A percentile compares a stretch with the other conserved stretches of the same genome.
Evolutionary conservation across 2,888 invertebrate species (phyloP).

Genomic region (Tiliacea citrago): DNA sequence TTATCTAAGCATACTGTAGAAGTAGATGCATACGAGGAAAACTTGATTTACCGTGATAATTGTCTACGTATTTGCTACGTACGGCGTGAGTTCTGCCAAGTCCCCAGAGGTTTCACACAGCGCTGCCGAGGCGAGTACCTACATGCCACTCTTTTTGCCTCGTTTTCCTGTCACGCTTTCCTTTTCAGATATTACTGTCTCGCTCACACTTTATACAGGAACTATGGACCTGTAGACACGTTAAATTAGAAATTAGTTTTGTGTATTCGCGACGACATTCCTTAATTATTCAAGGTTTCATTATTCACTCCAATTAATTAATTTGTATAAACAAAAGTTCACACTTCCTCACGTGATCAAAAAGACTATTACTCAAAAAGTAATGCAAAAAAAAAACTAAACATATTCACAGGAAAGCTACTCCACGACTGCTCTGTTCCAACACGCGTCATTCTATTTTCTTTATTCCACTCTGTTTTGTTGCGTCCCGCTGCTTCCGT

Average conservation of each 20-base stretch:
- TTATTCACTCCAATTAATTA: neutral
- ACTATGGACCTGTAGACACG: constrained; percentile 41
- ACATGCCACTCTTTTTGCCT: constrained; percentile 82
- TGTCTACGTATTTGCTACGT: constrained; percentile 65
- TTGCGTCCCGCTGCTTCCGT: constrained; percentile 88
- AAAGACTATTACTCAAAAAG: constrained; percentile 7
- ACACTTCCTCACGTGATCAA: neutral
- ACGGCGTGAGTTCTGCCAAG: constrained; percentile 68
- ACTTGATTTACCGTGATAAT: constrained; percentile 62
- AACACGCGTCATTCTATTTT: constrained; percentile 86
- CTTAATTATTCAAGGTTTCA: neutral
- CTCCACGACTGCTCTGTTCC: constrained; percentile 77
- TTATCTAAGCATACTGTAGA: constrained; percentile 3
- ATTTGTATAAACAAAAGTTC: neutral
- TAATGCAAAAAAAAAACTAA: constrained; percentile 20
- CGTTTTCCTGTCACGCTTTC: constrained; percentile 84
- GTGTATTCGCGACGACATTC: neutral
- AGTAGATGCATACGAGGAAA: constrained; percentile 45
- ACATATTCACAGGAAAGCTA: constrained; percentile 56
- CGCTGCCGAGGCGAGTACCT: constrained; percentile 74
- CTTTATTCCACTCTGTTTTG: constrained; percentile 86
- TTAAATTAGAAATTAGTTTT: constrained; percentile 29
- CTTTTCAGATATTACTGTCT: constrained; percentile 80
- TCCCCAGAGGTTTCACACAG: constrained; percentile 74
- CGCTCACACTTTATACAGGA: constrained; percentile 60